Conservation (phyloP, 2,797 vertebrate genomes). For the Echiichthys vipera region DNA sequence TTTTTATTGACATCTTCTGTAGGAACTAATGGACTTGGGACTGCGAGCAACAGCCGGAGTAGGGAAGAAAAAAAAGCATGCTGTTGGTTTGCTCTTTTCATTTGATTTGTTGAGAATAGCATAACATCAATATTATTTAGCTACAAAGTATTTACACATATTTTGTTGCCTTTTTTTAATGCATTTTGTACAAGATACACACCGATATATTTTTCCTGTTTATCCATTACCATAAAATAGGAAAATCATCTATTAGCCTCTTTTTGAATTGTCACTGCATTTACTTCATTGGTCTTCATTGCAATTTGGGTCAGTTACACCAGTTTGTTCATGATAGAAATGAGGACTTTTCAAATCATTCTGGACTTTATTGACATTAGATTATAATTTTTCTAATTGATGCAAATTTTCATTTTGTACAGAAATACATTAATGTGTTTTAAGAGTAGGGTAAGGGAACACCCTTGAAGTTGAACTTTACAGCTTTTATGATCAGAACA, state of each 20-base stretch:
- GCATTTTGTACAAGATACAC: not conserved
- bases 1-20: not conserved
- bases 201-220: not conserved
- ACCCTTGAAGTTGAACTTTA: not conserved
- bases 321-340: not conserved
- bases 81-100: not conserved
- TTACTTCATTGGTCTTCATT: not conserved
- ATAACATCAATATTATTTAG: not conserved
- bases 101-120: not conserved
- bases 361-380: not conserved
- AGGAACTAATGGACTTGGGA: not conserved
- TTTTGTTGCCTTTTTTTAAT: not conserved
- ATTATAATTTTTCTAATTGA: not conserved
- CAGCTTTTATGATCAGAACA: slow-evolving; percentile 20
- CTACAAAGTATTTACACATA: no score
- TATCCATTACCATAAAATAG: not conserved
- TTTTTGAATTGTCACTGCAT: not conserved
- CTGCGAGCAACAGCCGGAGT: not conserved
- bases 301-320: not conserved
- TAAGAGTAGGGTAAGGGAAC: not conserved
- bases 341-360: not conserved
- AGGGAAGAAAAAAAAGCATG: not conserved
- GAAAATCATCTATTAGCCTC: not conserved
- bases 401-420: not conserved
- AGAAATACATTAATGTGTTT: not conserved